Conservation (phyloP, 2,888 invertebrate species). For the Heliconius ismenius region DNA sequence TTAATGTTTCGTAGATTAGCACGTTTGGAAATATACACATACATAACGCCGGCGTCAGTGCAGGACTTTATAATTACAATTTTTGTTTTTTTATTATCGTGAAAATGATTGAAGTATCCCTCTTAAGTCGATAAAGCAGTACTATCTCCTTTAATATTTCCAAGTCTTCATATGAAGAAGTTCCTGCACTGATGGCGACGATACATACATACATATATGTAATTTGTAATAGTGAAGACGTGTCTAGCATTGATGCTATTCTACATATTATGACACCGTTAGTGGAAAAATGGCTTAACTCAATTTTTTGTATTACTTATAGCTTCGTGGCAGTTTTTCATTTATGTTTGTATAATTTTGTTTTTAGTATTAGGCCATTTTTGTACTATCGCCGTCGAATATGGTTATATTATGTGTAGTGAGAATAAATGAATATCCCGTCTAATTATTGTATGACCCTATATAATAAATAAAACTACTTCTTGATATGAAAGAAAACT, state of each 20-base stretch:
- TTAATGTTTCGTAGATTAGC: conserved; percentile 28
- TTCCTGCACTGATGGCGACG: too few species aligned
- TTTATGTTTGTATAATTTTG: not conserved
- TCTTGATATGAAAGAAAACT: conserved; percentile 12
- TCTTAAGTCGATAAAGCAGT: too few species aligned
- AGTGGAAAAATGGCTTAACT: not conserved
- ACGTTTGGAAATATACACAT: conserved; percentile 2
- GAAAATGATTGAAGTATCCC: too few species aligned
- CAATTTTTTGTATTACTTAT: not conserved
- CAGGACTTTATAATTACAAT: too few species aligned
- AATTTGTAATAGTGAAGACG: not conserved
- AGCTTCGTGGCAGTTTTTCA: not conserved
- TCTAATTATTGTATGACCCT: not conserved
- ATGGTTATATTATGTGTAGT: conserved; percentile 14
- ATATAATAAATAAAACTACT: conserved; percentile 5
- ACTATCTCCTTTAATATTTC: too few species aligned
- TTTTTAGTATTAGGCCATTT: not conserved
- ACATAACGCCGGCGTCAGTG: not conserved
- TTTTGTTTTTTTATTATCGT: too few species aligned
- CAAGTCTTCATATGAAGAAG: too few species aligned
- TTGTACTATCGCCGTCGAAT: not conserved
- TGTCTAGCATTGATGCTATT: conserved; percentile 9
- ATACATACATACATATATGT: not conserved
- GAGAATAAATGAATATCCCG: conserved; percentile 23
- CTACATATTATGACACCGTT: not conserved